Base-by-base conservation (phyloP, 2,888 invertebrate species). In the Pantelozetes paolii region DNA sequence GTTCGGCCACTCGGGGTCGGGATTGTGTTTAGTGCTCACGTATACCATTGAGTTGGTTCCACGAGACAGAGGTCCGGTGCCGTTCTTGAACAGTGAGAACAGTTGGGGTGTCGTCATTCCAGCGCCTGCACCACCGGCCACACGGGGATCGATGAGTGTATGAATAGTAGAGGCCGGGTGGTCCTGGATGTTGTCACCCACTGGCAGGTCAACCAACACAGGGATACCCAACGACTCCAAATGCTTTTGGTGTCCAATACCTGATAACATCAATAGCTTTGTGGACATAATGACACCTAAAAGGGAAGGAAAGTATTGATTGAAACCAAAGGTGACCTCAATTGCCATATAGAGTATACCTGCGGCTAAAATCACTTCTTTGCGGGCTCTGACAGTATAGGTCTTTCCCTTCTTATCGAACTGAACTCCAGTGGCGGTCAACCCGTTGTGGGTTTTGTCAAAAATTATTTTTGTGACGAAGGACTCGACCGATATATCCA, bases 141-240 rank as follows among this genome's bases (percentile, higher is more conserved):
- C 57, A 11, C 18, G 9, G 3, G 57, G 57, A 15, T 57, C 57
- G 57, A 57, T 57, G 11, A 57, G 26, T 11, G 57, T 57, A 18
- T 57, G 57, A 15, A 64, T 64, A 15, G 64, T 64, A 2, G 20
- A n/a, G 1, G 40, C 40, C 1, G 64, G 64, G 20, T 64, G 64
- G 36, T 64, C 64, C n/a, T 64, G 93, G 45, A 94, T 84, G 81
- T 94, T 94, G 76, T 89, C 85, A 0, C 94, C 94, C 0, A 94
- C 94, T 78, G 87, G 87, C 0, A 91, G 83, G 80, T 94, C 90
- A 80, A 90, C 88, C 71, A 93, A 87, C 0, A 91, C 83, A 0
- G 91, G 91, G 78, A 94, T 91, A 70, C 79, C 79, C 18, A 78
- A 85, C 77, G 90, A 87, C 76, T 85, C 79, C 26, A 94, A 84